Evolutionary conservation across 2,113 vertebrate genomes (phyloP).

Genomic region (Tretioscincus oriximinensis): DNA sequence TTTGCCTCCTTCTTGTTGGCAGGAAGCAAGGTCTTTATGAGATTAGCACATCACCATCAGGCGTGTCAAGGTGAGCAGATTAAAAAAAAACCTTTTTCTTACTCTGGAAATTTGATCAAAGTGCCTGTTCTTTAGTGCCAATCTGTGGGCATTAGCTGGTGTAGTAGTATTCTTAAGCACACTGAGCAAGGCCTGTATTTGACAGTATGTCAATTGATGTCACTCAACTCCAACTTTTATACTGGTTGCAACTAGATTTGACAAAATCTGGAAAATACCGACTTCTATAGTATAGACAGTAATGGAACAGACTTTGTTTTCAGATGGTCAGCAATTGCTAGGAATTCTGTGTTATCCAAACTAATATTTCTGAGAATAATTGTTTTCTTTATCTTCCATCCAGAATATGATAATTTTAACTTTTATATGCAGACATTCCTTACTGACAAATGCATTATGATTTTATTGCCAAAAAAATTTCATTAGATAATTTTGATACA

Average conservation of each 20-base stretch:
- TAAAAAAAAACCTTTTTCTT: rapidly evolving
- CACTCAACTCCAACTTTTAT: no score
- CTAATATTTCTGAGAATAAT: not conserved
- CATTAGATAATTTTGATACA: not conserved
- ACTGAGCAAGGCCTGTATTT: not conserved
- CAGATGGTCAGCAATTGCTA: not conserved
- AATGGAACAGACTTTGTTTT: not conserved
- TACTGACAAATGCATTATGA: not conserved
- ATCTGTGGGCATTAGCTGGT: not conserved
- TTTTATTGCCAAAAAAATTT: not conserved
- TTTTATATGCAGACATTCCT: not conserved
- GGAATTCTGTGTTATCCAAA: not conserved
- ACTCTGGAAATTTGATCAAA: rapidly evolving
- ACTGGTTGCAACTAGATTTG: no score
- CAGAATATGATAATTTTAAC: not conserved
- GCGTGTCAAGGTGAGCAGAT: slow-evolving; percentile 84
- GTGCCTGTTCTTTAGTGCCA: not conserved
- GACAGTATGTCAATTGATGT: no score
- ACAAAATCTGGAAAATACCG: no score
- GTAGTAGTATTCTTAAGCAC: not conserved
- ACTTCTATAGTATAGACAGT: not conserved
- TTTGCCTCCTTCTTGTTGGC: slow-evolving; percentile 37
- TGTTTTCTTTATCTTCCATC: not conserved
- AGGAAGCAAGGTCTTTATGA: slow-evolving; percentile 85
- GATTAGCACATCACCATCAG: slow-evolving; percentile 83